Evolutionary conservation across 2,797 vertebrate genomes (phyloP).

Genomic region (Borostomias antarcticus): DNA sequence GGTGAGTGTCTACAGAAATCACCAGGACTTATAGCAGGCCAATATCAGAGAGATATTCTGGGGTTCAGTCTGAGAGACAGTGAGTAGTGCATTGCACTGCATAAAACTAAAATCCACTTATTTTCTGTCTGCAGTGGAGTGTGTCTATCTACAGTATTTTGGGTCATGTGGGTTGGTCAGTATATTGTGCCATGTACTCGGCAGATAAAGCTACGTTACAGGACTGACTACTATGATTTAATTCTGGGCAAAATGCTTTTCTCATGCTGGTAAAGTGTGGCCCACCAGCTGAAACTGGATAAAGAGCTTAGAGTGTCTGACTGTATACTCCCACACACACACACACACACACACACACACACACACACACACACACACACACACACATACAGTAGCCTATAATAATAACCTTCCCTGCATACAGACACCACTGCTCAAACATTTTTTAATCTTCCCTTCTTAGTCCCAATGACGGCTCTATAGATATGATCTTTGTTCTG

Average conservation of each 20-base stretch:
- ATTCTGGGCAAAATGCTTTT: constrained; percentile 61
- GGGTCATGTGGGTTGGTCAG: constrained; percentile 53
- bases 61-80: neutral
- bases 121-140: constrained; percentile 21
- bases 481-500: constrained; percentile 46
- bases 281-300: constrained; percentile 70
- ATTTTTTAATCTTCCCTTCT: constrained; percentile 55
- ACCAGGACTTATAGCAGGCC: too few relatives aligned
- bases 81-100: neutral
- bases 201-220: constrained; percentile 62
- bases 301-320: constrained; percentile 81
- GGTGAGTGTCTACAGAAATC: too few relatives aligned
- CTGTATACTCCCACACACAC: constrained; percentile 56
- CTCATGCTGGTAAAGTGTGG: constrained; percentile 58
- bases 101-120: neutral
- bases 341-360: neutral
- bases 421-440: constrained; percentile 40
- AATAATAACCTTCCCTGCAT: neutral
- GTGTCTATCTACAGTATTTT: constrained; percentile 33
- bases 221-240: constrained; percentile 53
- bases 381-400: neutral
- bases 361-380: neutral
- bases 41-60: neutral
- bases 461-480: constrained; percentile 46
- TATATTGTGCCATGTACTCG: constrained; percentile 51